These are phyloP conservation scores for Tychaedon coryphoeus DNA, from an alignment of 2,113 vertebrate genomes.

Conservation along the genomic window DNA sequence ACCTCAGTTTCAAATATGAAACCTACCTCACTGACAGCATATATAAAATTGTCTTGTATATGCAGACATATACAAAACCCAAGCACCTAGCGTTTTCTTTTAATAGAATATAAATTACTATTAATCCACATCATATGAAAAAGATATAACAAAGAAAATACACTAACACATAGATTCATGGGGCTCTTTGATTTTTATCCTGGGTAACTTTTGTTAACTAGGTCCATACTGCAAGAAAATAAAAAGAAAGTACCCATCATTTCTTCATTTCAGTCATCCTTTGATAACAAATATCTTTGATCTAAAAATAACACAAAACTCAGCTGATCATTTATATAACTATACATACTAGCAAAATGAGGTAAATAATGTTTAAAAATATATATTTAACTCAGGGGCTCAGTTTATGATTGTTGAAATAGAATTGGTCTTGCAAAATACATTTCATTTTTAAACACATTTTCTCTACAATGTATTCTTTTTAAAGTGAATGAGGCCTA, in stretches of 20 bases:
- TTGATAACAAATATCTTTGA: not conserved
- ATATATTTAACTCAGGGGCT: not conserved
- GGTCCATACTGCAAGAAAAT: not conserved
- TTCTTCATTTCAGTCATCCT: not conserved
- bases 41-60: not conserved
- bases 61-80: not conserved
- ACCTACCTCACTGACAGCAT: not conserved
- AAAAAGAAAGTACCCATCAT: not conserved
- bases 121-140: not conserved
- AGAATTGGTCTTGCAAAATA: not conserved
- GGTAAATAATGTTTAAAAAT: not conserved
- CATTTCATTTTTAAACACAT: not conserved
- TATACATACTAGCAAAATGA: not conserved
- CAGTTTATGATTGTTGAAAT: not conserved
- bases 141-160: not conserved
- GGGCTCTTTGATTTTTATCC: not conserved
- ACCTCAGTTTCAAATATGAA: not conserved
- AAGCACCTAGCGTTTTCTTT: not conserved
- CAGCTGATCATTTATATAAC: not conserved
- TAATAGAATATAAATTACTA: not conserved
- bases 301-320: not conserved
- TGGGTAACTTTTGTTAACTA: not conserved
- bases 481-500: not conserved
- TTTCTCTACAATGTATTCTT: slow-evolving; percentile 3
- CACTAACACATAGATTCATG: not conserved